Evolutionary conservation across 2,888 invertebrate genomes (phyloP), one percentile per base, ranked within the genome.

Genomic region (Ophioninae sp.): DNA sequence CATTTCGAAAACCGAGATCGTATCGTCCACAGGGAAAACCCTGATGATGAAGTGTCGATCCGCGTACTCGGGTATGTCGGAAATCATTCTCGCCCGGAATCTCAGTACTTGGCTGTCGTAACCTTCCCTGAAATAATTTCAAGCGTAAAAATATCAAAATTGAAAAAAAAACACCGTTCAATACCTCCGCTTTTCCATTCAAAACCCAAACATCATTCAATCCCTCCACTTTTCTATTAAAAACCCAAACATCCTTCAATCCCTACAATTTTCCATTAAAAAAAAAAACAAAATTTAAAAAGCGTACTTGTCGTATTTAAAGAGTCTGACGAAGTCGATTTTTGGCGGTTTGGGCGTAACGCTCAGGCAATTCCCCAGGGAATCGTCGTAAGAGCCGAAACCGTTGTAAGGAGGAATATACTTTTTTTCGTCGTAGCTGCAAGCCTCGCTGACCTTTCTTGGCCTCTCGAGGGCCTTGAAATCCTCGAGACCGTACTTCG

Each of bases 331-430:
- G 88, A 97, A 96, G 92, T 98, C 96, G 8, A 94, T 94, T 87
- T 95, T 95, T 0, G 97, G 97, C 1, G 97, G 94, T 91, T 96
- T 96, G 0, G 97, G 97, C 87, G 96, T 95, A 0, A 98, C 95
- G 0, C 96, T 96, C 70, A 95, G 95, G 90, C 98, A 98, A 90
- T 98, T 98, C 87, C 96, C 96, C 8, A 97, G 96, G 0, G 98
- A 98, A 91, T 98, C 98, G 84, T 97, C 97, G 90, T 97, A 96
- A 0, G 96, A 95, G 0, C 98, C 98, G 93, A 96, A 98, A 3
- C 98, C 98, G 90, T 98, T 98, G 95, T 97, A 98, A 0, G 98
- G 98, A 0, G 98, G 98, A 65, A 91, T 87, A 44, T 90, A 88
- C 86, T 82, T 90, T 86, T 83, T 89, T 69, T 88, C 86, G 0